Evolutionary conservation across 2,113 vertebrate genomes (phyloP).

Genomic region (Apteryx mantelli): DNA sequence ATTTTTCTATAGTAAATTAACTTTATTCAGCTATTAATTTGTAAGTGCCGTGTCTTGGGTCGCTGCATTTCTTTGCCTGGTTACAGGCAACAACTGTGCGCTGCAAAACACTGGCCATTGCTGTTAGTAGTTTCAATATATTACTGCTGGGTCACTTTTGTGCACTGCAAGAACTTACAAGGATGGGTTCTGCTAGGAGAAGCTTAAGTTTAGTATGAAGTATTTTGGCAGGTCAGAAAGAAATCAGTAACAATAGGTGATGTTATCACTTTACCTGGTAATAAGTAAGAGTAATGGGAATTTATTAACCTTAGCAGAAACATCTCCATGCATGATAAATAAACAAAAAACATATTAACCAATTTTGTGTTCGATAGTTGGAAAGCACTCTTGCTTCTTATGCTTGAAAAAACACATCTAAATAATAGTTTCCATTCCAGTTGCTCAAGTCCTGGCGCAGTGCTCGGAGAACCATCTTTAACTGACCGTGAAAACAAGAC

Average conservation of each 20-base stretch:
- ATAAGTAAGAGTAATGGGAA: background rate
- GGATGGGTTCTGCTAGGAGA: background rate
- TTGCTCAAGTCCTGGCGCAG: background rate
- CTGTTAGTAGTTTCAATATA: background rate
- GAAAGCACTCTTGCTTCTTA: constrained; percentile 13
- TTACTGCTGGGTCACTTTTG: background rate
- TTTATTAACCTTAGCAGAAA: background rate
- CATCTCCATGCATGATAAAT: background rate
- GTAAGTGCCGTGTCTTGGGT: background rate
- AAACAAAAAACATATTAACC: background rate
- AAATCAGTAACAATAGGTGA: background rate
- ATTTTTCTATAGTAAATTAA: background rate
- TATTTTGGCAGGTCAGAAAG: background rate
- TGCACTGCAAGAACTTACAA: background rate
- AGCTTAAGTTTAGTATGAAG: background rate
- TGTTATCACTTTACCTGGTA: background rate
- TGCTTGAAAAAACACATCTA: background rate
- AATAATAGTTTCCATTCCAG: background rate
- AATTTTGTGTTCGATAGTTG: background rate
- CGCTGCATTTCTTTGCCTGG: background rate
- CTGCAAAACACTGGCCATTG: background rate
- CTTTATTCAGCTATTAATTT: background rate
- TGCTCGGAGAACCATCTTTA: background rate
- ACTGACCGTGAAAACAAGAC: background rate
- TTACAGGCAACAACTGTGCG: background rate